Conservation (phyloP, 1,140 invertebrate species). For the Drosophila neocordata region DNA sequence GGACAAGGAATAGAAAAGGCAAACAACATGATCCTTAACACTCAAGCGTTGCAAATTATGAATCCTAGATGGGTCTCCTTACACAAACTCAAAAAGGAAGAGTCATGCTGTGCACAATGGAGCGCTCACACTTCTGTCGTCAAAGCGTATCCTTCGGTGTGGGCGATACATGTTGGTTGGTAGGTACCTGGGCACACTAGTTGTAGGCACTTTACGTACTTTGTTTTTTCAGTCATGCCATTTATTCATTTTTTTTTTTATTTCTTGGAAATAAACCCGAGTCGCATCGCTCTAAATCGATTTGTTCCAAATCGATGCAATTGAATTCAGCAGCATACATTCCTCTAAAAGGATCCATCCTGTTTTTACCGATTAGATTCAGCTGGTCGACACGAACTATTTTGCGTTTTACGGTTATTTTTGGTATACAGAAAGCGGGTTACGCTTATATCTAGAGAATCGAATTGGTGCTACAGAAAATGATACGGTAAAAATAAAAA, state of each 20-base stretch:
- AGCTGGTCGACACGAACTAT: constrained; percentile 65
- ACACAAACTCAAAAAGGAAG: neutral
- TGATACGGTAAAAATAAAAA: constrained; percentile 67
- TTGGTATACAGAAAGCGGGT: constrained; percentile 35
- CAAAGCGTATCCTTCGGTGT: constrained; percentile 30
- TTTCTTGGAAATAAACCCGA: constrained; percentile 69
- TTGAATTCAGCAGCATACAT: constrained; percentile 58
- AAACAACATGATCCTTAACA: constrained; percentile 46
- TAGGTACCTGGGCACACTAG: neutral
- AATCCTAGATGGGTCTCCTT: constrained; percentile 32
- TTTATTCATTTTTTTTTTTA: constrained; percentile 69
- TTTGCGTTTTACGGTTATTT: constrained; percentile 63
- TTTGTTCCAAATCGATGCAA: constrained; percentile 74
- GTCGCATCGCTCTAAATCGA: constrained; percentile 54
- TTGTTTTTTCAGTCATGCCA: constrained; percentile 51
- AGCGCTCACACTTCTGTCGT: constrained; percentile 33
- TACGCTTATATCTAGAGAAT: constrained; percentile 59
- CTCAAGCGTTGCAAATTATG: constrained; percentile 72
- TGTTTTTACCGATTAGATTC: constrained; percentile 55
- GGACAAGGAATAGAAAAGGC: constrained; percentile 23
- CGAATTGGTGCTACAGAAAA: constrained; percentile 26
- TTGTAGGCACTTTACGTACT: constrained; percentile 9
- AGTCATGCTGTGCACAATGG: constrained; percentile 37
- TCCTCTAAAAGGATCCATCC: constrained; percentile 28
- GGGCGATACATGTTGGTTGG: constrained; percentile 9